Evolutionary conservation across 1,140 invertebrate genomes (phyloP), one percentile per base, ranked within the genome.

Genomic region (Chironomus striatipennis): DNA sequence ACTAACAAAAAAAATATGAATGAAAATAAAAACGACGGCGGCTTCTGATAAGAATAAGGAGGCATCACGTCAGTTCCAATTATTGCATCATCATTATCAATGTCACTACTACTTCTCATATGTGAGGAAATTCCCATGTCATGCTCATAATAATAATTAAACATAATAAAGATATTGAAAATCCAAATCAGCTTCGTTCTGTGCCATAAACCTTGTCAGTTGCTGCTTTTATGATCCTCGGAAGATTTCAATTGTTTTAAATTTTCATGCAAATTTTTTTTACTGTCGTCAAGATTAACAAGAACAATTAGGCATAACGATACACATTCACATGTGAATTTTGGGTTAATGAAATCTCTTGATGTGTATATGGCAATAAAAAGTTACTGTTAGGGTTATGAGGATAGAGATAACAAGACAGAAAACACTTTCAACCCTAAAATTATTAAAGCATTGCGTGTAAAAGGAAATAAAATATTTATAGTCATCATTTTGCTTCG

Each of bases 41-140:
- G 65, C 10, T 17, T 70, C 65, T 70, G 65, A 70, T 70, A 21
- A 67, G n/a, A 20, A 70, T 10, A 10, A 57, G n/a, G n/a, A n/a
- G 17, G 65, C 65, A 70, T 70, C 65, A 70, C 65, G 65, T 70
- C 65, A 70, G 20, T 70, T 20, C 7, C 20, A 21, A 70, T 70
- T 70, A 70, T 70, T 70, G 65, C 65, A 70, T 21, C 47, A 57
- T 57, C 47, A 57, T 57, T n/a, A 57, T 57, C 12, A 57, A 57
- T 57, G 47, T 57, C 12, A 5, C 47, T 57, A 15, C 24, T 57
- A 5, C 15, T 10, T 57, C 12, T 15, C 12, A 12, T 1, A 12
- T 57, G 4, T 57, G 8, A n/a, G 12, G n/a, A 5, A 12, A 57
- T 12, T 57, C n/a, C 47, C 12, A n/a, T 10, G 43, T 57, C n/a